phyloP scores from a whole-genome alignment of 2,888 invertebrate species.

The Eremobia ochroleuca region DNA sequence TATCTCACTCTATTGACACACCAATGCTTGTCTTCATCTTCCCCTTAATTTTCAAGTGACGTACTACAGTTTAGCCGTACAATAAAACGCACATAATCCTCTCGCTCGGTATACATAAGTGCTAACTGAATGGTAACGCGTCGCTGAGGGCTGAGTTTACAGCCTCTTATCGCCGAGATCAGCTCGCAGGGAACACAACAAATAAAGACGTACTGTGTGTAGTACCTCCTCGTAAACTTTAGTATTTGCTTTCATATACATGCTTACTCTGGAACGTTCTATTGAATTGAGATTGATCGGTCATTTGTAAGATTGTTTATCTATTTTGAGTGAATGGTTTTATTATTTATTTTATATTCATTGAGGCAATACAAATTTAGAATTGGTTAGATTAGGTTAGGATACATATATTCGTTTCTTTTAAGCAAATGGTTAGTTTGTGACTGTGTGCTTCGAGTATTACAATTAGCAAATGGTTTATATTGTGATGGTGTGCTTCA shows the following conservation, averaged over 20 bases:
- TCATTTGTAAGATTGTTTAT: conserved; percentile 9
- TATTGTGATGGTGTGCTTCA: too few species aligned
- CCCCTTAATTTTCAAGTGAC: background rate
- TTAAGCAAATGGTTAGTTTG: too few species aligned
- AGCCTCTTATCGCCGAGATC: conserved; percentile 46
- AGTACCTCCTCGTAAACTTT: conserved; percentile 33
- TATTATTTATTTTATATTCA: too few species aligned
- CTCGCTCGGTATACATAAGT: conserved; percentile 27
- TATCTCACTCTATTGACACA: background rate
- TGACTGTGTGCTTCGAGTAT: too few species aligned
- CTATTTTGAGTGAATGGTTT: too few species aligned
- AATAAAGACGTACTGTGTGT: conserved; percentile 22
- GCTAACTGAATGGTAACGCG: conserved; percentile 17
- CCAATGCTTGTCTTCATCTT: background rate
- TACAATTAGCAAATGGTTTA: too few species aligned
- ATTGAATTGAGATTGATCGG: conserved; percentile 17
- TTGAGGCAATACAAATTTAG: background rate
- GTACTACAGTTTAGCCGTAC: conserved; percentile 21
- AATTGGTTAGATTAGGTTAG: too few species aligned
- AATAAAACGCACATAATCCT: conserved; percentile 30
- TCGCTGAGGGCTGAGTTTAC: conserved; percentile 22
- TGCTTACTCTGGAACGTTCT: background rate
- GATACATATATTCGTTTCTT: too few species aligned
- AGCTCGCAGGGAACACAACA: conserved; percentile 32
- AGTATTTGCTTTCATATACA: conserved; percentile 5